Conservation (phyloP, 2,888 invertebrate genomes). For the Plebejus anna region DNA sequence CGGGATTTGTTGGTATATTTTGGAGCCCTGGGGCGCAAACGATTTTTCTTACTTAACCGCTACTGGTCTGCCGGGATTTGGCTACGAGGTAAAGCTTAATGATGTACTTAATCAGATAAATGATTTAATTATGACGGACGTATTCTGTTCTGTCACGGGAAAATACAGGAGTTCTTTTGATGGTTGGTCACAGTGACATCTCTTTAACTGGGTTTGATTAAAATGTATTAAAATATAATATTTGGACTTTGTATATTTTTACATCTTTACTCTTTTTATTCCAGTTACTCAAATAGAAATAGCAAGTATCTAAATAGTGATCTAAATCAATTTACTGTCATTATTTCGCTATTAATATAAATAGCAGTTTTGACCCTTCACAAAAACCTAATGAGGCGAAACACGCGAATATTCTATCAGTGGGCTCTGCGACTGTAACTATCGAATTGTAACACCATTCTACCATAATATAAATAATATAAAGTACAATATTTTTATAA, state of each 20-base stretch:
- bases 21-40: neutral
- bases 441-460: neutral
- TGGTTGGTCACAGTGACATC: neutral
- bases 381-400: constrained; percentile 12
- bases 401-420: constrained; percentile 15
- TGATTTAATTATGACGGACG: constrained; percentile 16
- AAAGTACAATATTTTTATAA: neutral
- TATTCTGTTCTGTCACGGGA: neutral
- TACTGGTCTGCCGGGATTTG: neutral
- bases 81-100: constrained; percentile 12
- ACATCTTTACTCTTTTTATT: neutral
- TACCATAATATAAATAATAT: neutral
- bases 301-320: neutral
- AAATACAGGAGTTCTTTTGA: neutral
- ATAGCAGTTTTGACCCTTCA: neutral
- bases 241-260: too few relatives aligned
- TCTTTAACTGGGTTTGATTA: neutral
- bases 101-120: constrained; percentile 12
- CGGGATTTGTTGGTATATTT: neutral
- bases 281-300: neutral
- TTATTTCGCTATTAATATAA: constrained; percentile 10
- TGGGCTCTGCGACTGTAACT: neutral
- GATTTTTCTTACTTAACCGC: constrained; percentile 14
- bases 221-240: too few relatives aligned
- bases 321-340: constrained; percentile 3